Evolutionary conservation across 1,140 invertebrate genomes (phyloP), one percentile per base, ranked within the genome.

Genomic region (Listronotus bonariensis): DNA sequence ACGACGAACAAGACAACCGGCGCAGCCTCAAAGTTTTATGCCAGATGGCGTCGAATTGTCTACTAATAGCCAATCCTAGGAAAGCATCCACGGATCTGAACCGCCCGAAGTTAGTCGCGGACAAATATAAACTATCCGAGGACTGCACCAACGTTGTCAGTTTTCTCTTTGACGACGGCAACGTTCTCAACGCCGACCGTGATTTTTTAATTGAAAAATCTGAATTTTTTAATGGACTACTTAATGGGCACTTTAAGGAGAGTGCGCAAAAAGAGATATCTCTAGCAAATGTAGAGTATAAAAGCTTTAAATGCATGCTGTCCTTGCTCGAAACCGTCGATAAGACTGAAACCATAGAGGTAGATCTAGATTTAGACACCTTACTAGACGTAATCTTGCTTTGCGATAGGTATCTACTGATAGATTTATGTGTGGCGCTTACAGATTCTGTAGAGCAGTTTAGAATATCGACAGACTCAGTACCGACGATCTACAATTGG

Each of bases 161-260:
- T 1, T 88, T 89, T 53, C 76, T 83, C 42, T 67, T 89, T 14
- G 88, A 90, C 53, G 87, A 90, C 68, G 82, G 82, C 2, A 82
- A 81, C 6, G 83, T 79, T 5, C 80, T 90, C 0, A 78, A 81
- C 20, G 84, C 87, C 0, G 86, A 86, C 67, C 82, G 83, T 54
- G 72, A 81, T n/a, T 83, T 82, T 32, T 70, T 89, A 6, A 86
- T 83, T 62, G 79, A 85, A 61, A 82, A 84, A 65, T 88, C 87
- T 0, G 86, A 87, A 55, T 84, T 82, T 36, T 90, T 90, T 65
- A 83, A 80, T 12, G 84, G 84, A 0, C 85, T 90, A 83, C 77
- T 90, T 1, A 82, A 83, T 63, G 88, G 88, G 1, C 78, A 80
- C 18, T 90, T 89, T 71, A 85, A 82, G 32, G 88, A 90, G 72